Evolutionary conservation across 2,888 invertebrate species (phyloP), one percentile per base, ranked within the genome.

Genomic region (Syrista parreyssii): DNA sequence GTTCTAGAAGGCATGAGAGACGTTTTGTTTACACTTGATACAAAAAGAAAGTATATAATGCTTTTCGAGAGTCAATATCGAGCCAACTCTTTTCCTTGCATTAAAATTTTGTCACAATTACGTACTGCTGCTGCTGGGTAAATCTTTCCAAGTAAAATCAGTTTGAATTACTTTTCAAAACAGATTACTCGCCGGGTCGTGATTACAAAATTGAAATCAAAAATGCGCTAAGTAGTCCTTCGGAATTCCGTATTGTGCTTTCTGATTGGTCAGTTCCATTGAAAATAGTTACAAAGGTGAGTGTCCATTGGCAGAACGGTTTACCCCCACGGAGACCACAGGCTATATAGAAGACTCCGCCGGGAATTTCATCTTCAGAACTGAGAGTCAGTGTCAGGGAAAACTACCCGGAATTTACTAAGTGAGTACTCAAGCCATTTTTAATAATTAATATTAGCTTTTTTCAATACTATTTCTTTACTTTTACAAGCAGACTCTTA

Each of bases 341-440:
- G 87, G 89, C 91, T 91, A 91, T 91, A 91, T 89, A 91, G 91
- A 90, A 90, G 91, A 89, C 90, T 86, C 81, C 89, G 85, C 88
- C 79, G 83, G 84, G 90, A 90, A 90, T 91, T 89, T 90, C 89
- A 89, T 91, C 91, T 91, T 91, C 88, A 90, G 89, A 90, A 88
- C 89, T 86, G 86, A 89, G 87, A 90, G 88, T 89, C 90, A 89
- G 89, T 90, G 89, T 90, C 89, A 89, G 86, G 88, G 89, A 87
- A 89, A 83, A 86, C 87, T 82, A 88, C 86, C 85, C 84, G 84
- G 82, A 86, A 84, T 84, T 84, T 85, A 79, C 81, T 78, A 86
- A 86, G 87, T 88, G 85, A 88, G 88, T 87, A 87, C 83, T 76
- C 79, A 86, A 88, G 87, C 86, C 85, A 23, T 55, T 23, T 23